Conservation (phyloP, 37 sponge, comb jelly and placozoan species). For the Geodia barretti region DNA sequence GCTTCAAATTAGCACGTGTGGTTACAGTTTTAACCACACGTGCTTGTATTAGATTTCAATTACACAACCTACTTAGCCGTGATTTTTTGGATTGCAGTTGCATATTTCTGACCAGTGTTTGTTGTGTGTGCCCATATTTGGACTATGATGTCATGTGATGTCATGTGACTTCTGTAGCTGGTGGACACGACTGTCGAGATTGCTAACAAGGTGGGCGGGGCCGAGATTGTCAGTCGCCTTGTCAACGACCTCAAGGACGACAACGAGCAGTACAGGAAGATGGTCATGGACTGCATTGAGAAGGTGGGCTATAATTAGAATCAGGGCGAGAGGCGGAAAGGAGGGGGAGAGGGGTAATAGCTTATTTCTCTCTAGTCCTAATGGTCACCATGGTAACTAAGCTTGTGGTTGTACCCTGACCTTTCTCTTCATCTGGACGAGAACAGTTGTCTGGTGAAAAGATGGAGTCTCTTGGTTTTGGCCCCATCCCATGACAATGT, state of each 20-base stretch:
- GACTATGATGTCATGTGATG: neutral
- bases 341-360: no score
- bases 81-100: no score
- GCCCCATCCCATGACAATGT: neutral
- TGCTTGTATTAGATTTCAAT: neutral
- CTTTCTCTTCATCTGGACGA: neutral
- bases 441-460: no score
- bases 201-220: constrained; percentile 96
- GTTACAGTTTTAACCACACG: neutral
- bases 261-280: constrained; percentile 97
- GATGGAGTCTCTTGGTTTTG: neutral
- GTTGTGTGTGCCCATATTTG: neutral
- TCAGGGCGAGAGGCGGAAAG: no score
- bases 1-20: constrained; percentile 3
- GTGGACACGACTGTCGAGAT: constrained; percentile 99
- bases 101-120: no score
- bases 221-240: constrained; percentile 91
- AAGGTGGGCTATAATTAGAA: constrained; percentile 55
- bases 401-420: no score
- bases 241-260: constrained; percentile 99
- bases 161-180: constrained; percentile 54
- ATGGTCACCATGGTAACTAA: no score
- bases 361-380: no score
- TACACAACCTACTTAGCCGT: no score
- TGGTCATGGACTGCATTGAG: constrained; percentile 99